Evolutionary conservation across 1,140 invertebrate species (phyloP).

Genomic region (Mesaphorura yosii): DNA sequence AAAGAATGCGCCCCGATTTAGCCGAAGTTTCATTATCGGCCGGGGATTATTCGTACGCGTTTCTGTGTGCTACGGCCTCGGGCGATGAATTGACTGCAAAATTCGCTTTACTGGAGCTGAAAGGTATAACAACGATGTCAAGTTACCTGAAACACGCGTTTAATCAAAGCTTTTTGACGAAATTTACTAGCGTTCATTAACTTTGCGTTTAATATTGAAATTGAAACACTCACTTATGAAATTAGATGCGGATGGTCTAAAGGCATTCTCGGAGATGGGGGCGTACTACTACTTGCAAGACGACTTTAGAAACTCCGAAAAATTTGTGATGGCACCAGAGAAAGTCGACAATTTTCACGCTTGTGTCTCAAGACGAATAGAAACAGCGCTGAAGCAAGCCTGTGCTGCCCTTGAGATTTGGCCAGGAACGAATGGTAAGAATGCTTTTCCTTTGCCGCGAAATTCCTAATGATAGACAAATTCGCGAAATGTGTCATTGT

Average conservation of each 20-base stretch:
- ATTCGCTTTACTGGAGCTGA: constrained; percentile 10
- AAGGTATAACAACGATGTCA: constrained; percentile 15
- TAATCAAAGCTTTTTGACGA: background rate
- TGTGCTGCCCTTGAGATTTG: too few species aligned
- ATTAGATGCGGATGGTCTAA: constrained; percentile 18
- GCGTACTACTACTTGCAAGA: constrained; percentile 14
- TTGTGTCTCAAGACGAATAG: too few species aligned
- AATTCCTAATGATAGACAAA: too few species aligned
- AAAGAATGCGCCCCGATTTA: constrained; percentile 22
- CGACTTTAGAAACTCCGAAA: constrained; percentile 18
- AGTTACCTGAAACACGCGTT: background rate
- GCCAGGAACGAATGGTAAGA: too few species aligned
- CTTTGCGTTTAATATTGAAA: background rate
- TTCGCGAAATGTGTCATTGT: too few species aligned
- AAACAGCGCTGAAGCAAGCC: background rate
- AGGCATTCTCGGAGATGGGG: constrained; percentile 14
- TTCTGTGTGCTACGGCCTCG: constrained; percentile 11
- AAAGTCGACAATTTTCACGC: too few species aligned
- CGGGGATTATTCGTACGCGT: constrained; percentile 6
- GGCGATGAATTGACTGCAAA: constrained; percentile 16
- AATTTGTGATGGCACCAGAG: too few species aligned
- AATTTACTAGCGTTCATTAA: too few species aligned
- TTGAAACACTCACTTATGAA: background rate
- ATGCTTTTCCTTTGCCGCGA: too few species aligned
- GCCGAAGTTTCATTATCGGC: constrained; percentile 12